Percentiles rank a stretch among this genome's conserved stretches.
phyloP scores from a whole-genome alignment of 2,113 vertebrate genomes.

The Trinectes maculatus region DNA sequence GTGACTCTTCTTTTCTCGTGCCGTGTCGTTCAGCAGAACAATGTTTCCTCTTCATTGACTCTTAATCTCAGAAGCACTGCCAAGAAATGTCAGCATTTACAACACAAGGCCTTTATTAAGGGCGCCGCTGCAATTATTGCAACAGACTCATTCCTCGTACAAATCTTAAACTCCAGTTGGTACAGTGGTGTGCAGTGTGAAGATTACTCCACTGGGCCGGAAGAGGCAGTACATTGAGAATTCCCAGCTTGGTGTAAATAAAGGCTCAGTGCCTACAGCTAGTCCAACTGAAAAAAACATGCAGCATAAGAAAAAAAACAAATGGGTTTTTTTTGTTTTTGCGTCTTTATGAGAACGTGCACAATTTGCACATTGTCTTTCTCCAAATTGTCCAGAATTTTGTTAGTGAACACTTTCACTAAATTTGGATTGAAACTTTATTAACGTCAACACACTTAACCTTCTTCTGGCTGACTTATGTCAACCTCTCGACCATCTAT shows the following conservation, averaged over 20 bases:
- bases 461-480: conserved; percentile 8
- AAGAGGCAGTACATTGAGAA: too few relatives aligned
- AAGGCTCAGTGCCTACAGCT: neutral
- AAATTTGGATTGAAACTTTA: neutral
- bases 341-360: too few relatives aligned
- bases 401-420: neutral
- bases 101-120: neutral
- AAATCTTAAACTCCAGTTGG: neutral
- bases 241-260: neutral
- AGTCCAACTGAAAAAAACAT: neutral
- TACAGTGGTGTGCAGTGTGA: neutral
- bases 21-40: conserved; percentile 29
- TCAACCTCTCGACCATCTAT: neutral
- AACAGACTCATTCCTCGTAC: neutral
- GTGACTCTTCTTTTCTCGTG: neutral
- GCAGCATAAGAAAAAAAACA: neutral
- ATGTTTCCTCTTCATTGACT: conserved; percentile 24
- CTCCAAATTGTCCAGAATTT: neutral
- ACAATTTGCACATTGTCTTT: neutral
- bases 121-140: neutral
- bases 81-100: conserved; percentile 5
- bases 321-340: neutral
- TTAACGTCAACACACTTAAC: neutral
- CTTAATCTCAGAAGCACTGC: conserved; percentile 1
- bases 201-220: too few relatives aligned